These are phyloP conservation scores for Pteromalus puparum DNA, from an alignment of 1,140 invertebrate species.

Conservation along the genomic window DNA sequence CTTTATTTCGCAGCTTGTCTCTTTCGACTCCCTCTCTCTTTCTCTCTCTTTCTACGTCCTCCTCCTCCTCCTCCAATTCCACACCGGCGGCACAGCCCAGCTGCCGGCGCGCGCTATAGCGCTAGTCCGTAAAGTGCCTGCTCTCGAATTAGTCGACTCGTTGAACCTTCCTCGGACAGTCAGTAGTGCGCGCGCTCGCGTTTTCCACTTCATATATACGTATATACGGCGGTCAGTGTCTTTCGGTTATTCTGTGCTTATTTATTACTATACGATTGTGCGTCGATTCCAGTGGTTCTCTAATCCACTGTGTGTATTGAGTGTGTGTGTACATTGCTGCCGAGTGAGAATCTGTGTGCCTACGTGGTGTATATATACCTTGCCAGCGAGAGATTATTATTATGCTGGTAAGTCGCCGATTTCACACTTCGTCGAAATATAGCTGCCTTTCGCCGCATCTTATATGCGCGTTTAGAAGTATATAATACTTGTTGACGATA, in stretches of 20 bases:
- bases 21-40: constrained; percentile 18
- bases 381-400: not conserved
- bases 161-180: constrained; percentile 60
- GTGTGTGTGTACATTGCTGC: not conserved
- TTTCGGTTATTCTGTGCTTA: constrained; percentile 18
- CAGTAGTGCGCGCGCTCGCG: constrained; percentile 54
- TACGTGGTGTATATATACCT: constrained; percentile 42
- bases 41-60: constrained; percentile 16
- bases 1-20: constrained; percentile 49
- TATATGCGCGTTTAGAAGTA: no score
- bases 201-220: not conserved
- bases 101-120: constrained; percentile 6
- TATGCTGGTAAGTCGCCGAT: constrained; percentile 35
- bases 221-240: not conserved
- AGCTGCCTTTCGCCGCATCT: no score
- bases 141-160: constrained; percentile 72
- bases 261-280: not conserved
- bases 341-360: not conserved
- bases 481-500: not conserved
- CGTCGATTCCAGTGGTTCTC: no score
- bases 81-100: constrained; percentile 41
- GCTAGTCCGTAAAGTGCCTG: constrained; percentile 13
- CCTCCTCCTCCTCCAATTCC: constrained; percentile 48
- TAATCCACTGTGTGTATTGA: not conserved
- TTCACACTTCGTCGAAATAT: no score